Evolutionary conservation across 2,888 invertebrate species (phyloP).

Genomic region (Beris morrisii): DNA sequence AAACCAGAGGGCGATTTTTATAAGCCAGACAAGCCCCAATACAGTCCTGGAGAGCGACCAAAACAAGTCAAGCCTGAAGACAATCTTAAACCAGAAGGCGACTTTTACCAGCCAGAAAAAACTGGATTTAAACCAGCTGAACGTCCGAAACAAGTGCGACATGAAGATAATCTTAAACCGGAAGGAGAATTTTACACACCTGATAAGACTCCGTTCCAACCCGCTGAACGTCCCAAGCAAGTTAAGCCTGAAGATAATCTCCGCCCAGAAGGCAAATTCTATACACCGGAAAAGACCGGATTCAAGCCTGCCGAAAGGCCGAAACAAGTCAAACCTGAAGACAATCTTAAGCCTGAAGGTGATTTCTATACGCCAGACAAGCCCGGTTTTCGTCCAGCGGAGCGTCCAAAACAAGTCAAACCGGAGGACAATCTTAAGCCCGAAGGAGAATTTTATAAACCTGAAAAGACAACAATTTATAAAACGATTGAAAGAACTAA

Average conservation of each 20-base stretch:
- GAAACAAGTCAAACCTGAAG: slow-evolving; percentile 58
- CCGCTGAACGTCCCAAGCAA: slow-evolving; percentile 44
- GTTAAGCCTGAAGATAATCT: slow-evolving; percentile 58
- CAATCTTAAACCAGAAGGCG: slow-evolving; percentile 58
- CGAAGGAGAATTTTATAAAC: slow-evolving; percentile 54
- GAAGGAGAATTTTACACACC: slow-evolving; percentile 59
- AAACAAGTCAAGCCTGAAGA: slow-evolving; percentile 59
- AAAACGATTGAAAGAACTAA: slow-evolving; percentile 53
- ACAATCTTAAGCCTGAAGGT: slow-evolving; percentile 56
- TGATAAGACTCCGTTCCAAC: slow-evolving; percentile 51
- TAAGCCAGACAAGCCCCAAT: slow-evolving; percentile 48
- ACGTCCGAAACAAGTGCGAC: slow-evolving; percentile 54
- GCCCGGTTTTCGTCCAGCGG: slow-evolving; percentile 48
- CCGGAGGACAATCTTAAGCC: slow-evolving; percentile 61
- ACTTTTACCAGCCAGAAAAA: slow-evolving; percentile 56
- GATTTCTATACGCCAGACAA: slow-evolving; percentile 54
- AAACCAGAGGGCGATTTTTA: slow-evolving; percentile 56
- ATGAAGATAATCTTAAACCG: slow-evolving; percentile 59
- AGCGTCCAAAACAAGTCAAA: slow-evolving; percentile 54
- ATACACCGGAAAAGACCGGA: slow-evolving; percentile 47
- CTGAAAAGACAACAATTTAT: slow-evolving; percentile 33
- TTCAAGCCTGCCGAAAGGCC: slow-evolving; percentile 58
- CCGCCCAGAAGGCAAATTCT: slow-evolving; percentile 56
- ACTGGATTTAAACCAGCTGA: slow-evolving; percentile 54
- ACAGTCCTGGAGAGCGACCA: slow-evolving; percentile 49